Conservation (phyloP, 2,888 invertebrate species). For the Uropetala carovei region DNA sequence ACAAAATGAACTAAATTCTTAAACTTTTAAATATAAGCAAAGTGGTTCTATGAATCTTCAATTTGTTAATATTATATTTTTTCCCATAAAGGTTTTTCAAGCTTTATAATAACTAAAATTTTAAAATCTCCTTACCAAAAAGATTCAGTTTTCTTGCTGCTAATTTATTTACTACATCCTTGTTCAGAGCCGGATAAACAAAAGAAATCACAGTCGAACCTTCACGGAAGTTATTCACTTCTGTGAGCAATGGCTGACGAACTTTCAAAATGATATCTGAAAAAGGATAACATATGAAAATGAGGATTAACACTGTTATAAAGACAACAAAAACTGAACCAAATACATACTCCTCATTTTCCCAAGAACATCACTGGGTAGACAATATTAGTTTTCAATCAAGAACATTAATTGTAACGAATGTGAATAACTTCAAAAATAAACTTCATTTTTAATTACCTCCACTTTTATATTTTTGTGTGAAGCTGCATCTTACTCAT, state of each 20-base stretch:
- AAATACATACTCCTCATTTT: too few species aligned
- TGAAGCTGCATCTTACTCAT: too few species aligned
- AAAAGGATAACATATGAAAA: conserved; percentile 71
- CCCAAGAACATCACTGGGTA: too few species aligned
- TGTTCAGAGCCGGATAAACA: conserved; percentile 90
- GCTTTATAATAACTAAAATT: conserved; percentile 55
- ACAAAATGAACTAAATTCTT: not conserved
- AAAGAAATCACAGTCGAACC: conserved; percentile 88
- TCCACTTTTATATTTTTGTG: too few species aligned
- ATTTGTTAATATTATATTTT: not conserved
- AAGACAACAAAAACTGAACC: too few species aligned
- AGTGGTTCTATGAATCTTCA: not conserved
- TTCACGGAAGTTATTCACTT: conserved; percentile 82
- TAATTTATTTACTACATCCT: conserved; percentile 83
- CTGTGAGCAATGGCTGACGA: conserved; percentile 82
- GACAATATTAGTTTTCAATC: too few species aligned
- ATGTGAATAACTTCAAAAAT: too few species aligned
- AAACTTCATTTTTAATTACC: too few species aligned
- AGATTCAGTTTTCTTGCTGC: conserved; percentile 84
- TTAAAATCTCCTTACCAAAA: conserved; percentile 80
- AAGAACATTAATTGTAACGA: too few species aligned
- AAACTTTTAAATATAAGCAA: conserved; percentile 48
- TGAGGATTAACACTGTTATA: too few species aligned
- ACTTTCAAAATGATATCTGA: conserved; percentile 89
- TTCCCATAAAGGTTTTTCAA: not conserved